These are phyloP conservation scores for Phrynosoma platyrhinos DNA, from an alignment of 2,113 vertebrate genomes.

Conservation along the genomic window DNA sequence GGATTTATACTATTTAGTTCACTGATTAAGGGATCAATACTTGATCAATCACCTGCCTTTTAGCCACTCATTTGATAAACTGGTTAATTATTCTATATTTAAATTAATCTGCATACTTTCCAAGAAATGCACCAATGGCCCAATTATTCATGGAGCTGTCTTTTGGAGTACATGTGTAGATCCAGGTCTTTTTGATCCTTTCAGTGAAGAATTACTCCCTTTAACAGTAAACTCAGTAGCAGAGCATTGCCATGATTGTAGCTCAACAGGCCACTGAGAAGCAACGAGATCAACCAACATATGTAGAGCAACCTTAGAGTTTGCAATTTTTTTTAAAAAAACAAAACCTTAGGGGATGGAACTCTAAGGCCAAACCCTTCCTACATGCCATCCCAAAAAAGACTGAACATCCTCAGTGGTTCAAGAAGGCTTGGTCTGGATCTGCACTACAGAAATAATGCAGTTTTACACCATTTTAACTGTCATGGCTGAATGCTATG, in stretches of 20 bases:
- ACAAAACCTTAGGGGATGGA: too few species aligned
- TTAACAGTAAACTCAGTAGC: neutral
- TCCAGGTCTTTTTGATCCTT: neutral
- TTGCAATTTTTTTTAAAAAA: too few species aligned
- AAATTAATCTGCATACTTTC: neutral
- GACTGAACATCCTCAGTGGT: too few species aligned
- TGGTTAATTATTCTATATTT: neutral
- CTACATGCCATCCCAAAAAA: too few species aligned
- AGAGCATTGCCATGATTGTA: neutral
- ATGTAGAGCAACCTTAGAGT: neutral
- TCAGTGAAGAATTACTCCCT: neutral
- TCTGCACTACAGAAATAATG: too few species aligned
- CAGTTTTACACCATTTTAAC: too few species aligned
- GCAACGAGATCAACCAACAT: neutral
- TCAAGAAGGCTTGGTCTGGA: too few species aligned
- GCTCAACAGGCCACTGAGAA: neutral
- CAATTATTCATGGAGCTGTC: too few species aligned
- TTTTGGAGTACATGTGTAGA: neutral
- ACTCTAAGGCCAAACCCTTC: too few species aligned
- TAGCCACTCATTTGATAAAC: neutral
- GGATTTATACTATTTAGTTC: neutral
- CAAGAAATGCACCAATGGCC: too few species aligned
- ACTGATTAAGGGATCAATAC: neutral
- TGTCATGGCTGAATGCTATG: too few species aligned
- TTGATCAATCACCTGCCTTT: neutral